These are phyloP conservation scores for Protonemura montana DNA, from an alignment of 2,888 invertebrate genomes.

Conservation along the genomic window DNA sequence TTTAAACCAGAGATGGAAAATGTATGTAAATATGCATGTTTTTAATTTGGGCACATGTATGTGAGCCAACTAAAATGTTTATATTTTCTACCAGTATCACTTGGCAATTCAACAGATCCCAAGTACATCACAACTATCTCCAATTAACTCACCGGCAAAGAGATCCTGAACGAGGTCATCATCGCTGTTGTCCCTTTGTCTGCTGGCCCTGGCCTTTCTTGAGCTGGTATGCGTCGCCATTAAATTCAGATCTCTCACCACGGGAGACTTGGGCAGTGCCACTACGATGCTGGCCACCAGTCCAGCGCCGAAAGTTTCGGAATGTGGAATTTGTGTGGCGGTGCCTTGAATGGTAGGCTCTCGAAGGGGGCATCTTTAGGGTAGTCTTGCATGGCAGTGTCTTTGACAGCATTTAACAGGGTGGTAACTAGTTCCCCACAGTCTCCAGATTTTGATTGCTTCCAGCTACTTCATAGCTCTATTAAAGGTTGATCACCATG, in stretches of 20 bases:
- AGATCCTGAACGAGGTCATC: slow-evolving; percentile 61
- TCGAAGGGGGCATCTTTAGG: neutral
- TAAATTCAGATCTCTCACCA: slow-evolving; percentile 45
- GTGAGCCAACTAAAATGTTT: too few species aligned
- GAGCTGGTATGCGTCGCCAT: slow-evolving; percentile 49
- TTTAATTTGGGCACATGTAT: too few species aligned
- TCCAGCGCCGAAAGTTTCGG: neutral
- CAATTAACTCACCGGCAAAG: neutral
- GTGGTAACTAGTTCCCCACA: neutral
- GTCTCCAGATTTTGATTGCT: too few species aligned
- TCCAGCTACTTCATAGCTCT: too few species aligned
- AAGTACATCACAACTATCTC: too few species aligned
- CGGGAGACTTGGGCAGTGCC: slow-evolving; percentile 36
- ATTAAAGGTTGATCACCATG: too few species aligned
- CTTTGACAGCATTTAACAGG: neutral
- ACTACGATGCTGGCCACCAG: slow-evolving; percentile 24
- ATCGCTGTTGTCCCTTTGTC: slow-evolving; percentile 66
- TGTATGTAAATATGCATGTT: too few species aligned
- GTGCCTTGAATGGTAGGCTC: neutral
- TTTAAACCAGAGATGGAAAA: too few species aligned
- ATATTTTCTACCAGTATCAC: too few species aligned
- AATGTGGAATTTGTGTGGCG: neutral
- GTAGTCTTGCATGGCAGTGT: slow-evolving; percentile 5
- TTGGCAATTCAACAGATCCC: too few species aligned
- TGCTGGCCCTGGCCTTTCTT: slow-evolving; percentile 37